Conservation (phyloP, 2,113 vertebrate genomes). For the Lethenteron reissneri region DNA sequence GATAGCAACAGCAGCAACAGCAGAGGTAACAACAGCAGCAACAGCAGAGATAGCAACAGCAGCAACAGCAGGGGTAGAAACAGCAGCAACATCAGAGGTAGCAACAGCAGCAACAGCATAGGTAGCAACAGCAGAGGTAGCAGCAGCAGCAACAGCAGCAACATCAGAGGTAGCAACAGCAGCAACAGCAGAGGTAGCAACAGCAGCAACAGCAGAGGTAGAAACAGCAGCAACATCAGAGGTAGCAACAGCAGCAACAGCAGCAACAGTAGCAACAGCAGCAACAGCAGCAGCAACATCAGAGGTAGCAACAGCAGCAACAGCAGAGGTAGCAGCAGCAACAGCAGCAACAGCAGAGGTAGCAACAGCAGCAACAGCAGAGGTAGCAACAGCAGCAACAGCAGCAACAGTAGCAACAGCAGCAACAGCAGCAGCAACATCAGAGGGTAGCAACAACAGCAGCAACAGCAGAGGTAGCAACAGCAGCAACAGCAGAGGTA, state of each 20-base stretch:
- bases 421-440: neutral
- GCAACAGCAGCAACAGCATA: too few species aligned
- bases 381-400: too few species aligned
- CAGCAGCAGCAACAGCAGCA: neutral
- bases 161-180: neutral
- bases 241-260: neutral
- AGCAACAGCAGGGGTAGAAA: too few species aligned
- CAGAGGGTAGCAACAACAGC: too few species aligned
- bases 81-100: neutral
- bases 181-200: neutral
- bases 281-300: neutral
- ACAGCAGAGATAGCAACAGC: too few species aligned
- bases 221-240: neutral
- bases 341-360: too few species aligned
- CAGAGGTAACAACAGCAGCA: too few species aligned
- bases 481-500: too few species aligned
- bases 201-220: conserved; percentile 29
- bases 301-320: too few species aligned
- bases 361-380: too few species aligned
- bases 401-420: too few species aligned
- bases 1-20: neutral
- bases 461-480: too few species aligned
- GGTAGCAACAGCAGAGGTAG: conserved; percentile 17
- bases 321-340: neutral
- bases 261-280: neutral